A percentile compares a stretch with the other conserved stretches of the same genome.
Evolutionary conservation across 2,113 vertebrate genomes (phyloP).

Genomic region (Crotalus helleri): DNA sequence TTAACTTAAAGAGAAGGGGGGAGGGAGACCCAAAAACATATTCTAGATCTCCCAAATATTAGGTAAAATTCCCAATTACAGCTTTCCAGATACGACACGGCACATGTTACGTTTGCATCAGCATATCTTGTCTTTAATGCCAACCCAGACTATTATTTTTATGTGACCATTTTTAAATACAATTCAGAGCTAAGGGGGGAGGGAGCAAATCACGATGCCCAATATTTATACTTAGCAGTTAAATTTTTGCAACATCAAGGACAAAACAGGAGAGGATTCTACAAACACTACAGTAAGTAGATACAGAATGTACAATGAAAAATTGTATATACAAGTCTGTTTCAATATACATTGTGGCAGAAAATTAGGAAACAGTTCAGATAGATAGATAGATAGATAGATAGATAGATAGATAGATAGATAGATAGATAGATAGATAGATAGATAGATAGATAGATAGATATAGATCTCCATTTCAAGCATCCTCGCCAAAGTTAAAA

Average conservation of each 20-base stretch:
- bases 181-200: slow-evolving; percentile 51
- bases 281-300: slow-evolving; percentile 64
- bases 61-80: not conserved
- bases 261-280: slow-evolving; percentile 50
- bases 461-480: slow-evolving; percentile 47
- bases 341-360: slow-evolving; percentile 64
- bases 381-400: too few relatives aligned
- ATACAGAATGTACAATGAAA: slow-evolving; percentile 73
- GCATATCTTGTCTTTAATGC: slow-evolving; percentile 64
- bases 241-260: slow-evolving; percentile 63
- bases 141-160: slow-evolving; percentile 56
- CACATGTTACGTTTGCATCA: slow-evolving; percentile 42
- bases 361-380: slow-evolving; percentile 44
- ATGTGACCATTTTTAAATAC: slow-evolving; percentile 66
- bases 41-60: not conserved
- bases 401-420: too few relatives aligned
- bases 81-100: slow-evolving; percentile 43
- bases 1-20: not conserved
- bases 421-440: too few relatives aligned
- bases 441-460: not conserved
- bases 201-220: slow-evolving; percentile 43
- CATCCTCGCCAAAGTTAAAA: slow-evolving; percentile 40
- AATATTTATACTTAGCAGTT: slow-evolving; percentile 49
- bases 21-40: not conserved
- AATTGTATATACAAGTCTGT: slow-evolving; percentile 72